These are phyloP conservation scores for Crenichthys baileyi DNA, from an alignment of 2,797 vertebrate species.

Conservation along the genomic window DNA sequence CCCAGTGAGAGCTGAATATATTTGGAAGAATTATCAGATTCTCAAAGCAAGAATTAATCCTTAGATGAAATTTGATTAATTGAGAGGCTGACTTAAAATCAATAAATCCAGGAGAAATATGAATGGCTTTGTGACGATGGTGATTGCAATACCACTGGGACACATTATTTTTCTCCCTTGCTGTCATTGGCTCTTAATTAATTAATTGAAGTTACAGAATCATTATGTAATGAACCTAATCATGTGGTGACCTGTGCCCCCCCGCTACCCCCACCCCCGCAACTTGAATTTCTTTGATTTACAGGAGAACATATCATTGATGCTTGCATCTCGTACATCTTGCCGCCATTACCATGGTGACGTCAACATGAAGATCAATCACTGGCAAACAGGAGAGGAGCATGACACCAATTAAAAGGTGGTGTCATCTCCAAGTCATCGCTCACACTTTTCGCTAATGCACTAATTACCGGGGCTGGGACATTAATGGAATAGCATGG, in stretches of 20 bases:
- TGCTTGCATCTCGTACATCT: conserved; percentile 58
- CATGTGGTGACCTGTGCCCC: conserved; percentile 60
- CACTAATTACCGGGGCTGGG: conserved; percentile 80
- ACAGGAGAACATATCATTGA: conserved; percentile 53
- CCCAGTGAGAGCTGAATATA: conserved; percentile 39
- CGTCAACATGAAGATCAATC: conserved; percentile 74
- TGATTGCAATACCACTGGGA: conserved; percentile 27
- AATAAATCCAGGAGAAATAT: conserved; percentile 50
- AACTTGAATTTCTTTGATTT: conserved; percentile 72
- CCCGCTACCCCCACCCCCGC: conserved; percentile 41
- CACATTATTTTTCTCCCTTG: conserved; percentile 11
- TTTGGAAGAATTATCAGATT: conserved; percentile 51
- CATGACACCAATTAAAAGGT: conserved; percentile 82
- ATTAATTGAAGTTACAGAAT: conserved; percentile 71
- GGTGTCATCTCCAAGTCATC: conserved; percentile 78
- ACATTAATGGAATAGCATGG: conserved; percentile 81
- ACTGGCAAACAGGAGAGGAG: conserved; percentile 74
- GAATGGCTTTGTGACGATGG: conserved; percentile 48
- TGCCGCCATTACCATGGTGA: conserved; percentile 61
- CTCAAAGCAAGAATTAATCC: conserved; percentile 39
- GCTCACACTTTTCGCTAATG: conserved; percentile 76
- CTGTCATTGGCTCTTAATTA: conserved; percentile 64
- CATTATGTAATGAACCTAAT: conserved; percentile 77
- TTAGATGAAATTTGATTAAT: conserved; percentile 51
- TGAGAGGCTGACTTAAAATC: conserved; percentile 54